phyloP scores from a whole-genome alignment of 53 echinoderm and acorn worm species.

The Hippasteria phrygiana region DNA sequence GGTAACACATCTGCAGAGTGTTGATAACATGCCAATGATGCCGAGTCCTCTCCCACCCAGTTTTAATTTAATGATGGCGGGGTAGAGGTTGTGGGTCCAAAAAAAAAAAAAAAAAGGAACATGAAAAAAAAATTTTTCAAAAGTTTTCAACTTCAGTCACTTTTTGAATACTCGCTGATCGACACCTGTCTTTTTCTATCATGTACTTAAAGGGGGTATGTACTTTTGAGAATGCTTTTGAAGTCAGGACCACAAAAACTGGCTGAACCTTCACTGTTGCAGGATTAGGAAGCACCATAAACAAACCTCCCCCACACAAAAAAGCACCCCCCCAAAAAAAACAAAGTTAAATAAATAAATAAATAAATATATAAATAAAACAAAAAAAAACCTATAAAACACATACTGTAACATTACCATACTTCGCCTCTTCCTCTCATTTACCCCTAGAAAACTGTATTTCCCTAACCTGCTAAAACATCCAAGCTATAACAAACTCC shows the following conservation, averaged over 20 bases:
- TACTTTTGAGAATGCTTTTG: background rate
- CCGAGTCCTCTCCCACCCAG: slow-evolving; percentile 21
- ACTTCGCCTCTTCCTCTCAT: too few species aligned
- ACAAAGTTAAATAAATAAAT: too few species aligned
- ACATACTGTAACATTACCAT: too few species aligned
- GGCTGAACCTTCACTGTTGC: background rate
- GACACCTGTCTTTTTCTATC: slow-evolving; percentile 4
- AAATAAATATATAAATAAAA: too few species aligned
- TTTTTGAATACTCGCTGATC: background rate
- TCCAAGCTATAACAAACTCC: too few species aligned
- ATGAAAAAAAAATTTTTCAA: background rate
- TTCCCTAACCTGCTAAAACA: too few species aligned
- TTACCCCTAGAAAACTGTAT: too few species aligned
- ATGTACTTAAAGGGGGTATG: slow-evolving; percentile 19
- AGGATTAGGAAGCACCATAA: background rate
- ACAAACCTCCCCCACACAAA: background rate
- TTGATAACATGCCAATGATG: slow-evolving; percentile 40
- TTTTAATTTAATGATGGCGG: slow-evolving; percentile 21
- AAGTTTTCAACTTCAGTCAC: background rate
- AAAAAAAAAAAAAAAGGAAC: background rate
- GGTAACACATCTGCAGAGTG: slow-evolving; percentile 41
- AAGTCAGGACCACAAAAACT: background rate
- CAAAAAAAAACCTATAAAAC: too few species aligned
- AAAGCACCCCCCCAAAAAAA: background rate
- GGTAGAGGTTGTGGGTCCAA: background rate